Evolutionary conservation across 2,797 vertebrate species (phyloP).

Genomic region (Lepilemur septentrionalis): DNA sequence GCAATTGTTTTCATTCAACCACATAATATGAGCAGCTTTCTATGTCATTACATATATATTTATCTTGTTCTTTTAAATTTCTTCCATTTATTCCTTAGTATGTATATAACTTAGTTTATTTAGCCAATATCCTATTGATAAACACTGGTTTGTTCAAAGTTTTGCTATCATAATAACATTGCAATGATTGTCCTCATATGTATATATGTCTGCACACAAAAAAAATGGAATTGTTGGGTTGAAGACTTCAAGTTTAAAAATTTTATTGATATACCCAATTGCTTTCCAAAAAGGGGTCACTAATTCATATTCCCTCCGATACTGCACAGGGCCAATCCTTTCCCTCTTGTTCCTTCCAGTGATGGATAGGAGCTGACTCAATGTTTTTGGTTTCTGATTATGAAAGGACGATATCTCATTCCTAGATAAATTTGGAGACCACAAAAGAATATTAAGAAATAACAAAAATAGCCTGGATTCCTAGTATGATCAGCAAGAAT

Average conservation of each 20-base stretch:
- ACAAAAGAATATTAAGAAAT: background rate
- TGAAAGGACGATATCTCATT: background rate
- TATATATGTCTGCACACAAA: background rate
- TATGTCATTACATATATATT: background rate
- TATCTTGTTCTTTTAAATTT: background rate
- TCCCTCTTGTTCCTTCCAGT: background rate
- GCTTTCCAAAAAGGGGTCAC: background rate
- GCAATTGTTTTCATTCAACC: background rate
- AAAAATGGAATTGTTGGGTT: constrained; percentile 30
- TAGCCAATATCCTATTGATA: background rate
- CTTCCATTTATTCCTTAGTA: background rate
- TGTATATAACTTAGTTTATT: constrained; percentile 11
- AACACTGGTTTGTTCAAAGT: background rate
- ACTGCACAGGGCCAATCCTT: background rate
- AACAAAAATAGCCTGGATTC: background rate
- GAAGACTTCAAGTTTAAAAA: background rate
- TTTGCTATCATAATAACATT: background rate
- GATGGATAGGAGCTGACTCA: background rate
- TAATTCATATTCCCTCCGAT: background rate
- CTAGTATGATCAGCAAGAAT: background rate
- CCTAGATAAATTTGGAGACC: constrained; percentile 28
- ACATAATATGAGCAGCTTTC: background rate
- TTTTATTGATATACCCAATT: background rate
- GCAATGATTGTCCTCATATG: background rate
- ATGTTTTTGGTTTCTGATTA: background rate